Base-by-base conservation (phyloP, 2,113 vertebrate species). In the Corvus moneduloides region DNA sequence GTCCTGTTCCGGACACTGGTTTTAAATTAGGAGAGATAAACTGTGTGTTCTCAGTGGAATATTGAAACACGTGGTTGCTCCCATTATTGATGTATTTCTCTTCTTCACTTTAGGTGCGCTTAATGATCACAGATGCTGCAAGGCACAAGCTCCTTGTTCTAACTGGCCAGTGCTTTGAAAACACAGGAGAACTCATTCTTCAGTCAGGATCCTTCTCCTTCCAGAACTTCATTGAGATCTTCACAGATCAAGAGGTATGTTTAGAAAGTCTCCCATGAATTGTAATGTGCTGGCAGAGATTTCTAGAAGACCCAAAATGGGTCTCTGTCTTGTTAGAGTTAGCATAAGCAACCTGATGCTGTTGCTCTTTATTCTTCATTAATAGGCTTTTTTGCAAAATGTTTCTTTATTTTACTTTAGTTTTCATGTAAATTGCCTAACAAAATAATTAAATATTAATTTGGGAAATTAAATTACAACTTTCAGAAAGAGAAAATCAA, bases 181-280 rank as follows among this genome's bases (percentile, higher is more conserved):
- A 99, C 68, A 99, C 99, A 1, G 99, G 99, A 26, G 99, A 99
- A 80, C 98, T 99, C 72, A 99, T 99, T 95, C 99, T 99, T 84
- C 99, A 99, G 63, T 99, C 99, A 33, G 99, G 99, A 67, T 98
- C 99, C 23, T 99, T 99, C 97, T 99, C 99, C 71, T 99, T 99
- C 98, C 98, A 98, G 90, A 99, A 98, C 77, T 99, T 99, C 97
- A 99, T 99, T 84, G 99, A 99, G 96, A 99, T 99, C 96, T 99
- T 99, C 95, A 99, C 99, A 2, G 99, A 99, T 94, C 99, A 99
- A 97, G 99, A 99, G 99, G 99, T 99, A 75, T 87, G 98, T 93
- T 84, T 27, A 51, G 41, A 86, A 55, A 83, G 8, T 55, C 20
- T 74, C 73, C 64, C 5, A 9, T 78, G 21, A 2, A 8, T n/a